Base-by-base conservation (phyloP, 1,140 invertebrate genomes). In the Batillaria attramentaria region DNA sequence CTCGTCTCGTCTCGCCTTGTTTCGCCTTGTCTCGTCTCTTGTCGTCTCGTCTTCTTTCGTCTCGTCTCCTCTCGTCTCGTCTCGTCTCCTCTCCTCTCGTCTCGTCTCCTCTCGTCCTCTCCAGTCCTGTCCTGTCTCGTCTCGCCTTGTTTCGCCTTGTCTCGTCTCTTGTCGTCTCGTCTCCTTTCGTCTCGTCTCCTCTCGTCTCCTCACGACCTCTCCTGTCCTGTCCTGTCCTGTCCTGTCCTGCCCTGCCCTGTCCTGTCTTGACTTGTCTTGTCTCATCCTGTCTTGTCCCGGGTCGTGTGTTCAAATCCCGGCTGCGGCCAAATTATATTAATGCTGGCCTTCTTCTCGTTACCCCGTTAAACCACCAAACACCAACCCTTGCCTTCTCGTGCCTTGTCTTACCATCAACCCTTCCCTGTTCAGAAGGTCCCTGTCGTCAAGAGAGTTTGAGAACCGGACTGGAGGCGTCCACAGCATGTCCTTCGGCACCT, bases 21-120 rank as follows among this genome's bases (percentile, higher is more conserved):
- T 3, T 77, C 57, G 72, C 57, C 54, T 77, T 69, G 74, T 70
- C 73, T 76, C 68, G 65, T 24, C 70, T 77, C 46, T 39, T 57
- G 62, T 77, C 54, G 72, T 41, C 73, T 77, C 68, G 72, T 69
- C 3, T 80, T n/a, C 43, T 60, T 50, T 77, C 54, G 46, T 70
- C 43, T 80, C 54, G 66, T 69, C 65, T 76, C 13, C 31, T 72
- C 31, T 70, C 39, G 66, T 70, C 43, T 77, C 43, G 66, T 69
- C 65, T 80, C 13, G 65, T 77, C 31, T 70, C 50, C 33, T 62
- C 41, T 78, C 1, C 39, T 78, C 54, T 73, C 66, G 69, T 72
- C 66, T 81, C 28, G 57, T 66, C 65, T 78, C 43, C n/a, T 72
- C 54, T 78, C 66, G 42, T 72, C 68, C 78, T 33, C n/a, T 78